These are phyloP conservation scores for Leptodactylus fuscus DNA, from an alignment of 2,113 vertebrate species.

Conservation along the genomic window DNA sequence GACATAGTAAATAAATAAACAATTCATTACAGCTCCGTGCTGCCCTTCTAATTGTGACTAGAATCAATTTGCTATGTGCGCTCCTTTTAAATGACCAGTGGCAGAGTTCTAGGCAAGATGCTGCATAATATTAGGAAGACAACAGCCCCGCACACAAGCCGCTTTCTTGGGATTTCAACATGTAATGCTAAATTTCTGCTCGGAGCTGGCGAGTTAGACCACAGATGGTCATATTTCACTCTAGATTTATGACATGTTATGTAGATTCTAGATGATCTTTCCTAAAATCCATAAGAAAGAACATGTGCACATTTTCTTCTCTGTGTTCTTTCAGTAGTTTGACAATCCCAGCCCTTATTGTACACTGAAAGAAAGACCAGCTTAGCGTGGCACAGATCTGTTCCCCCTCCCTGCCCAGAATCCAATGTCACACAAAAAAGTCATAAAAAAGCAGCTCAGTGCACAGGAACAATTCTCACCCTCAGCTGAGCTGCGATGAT, in stretches of 20 bases:
- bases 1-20: slow-evolving; percentile 44
- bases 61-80: slow-evolving; percentile 36
- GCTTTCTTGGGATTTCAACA: slow-evolving; percentile 4
- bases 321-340: slow-evolving; percentile 60
- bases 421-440: slow-evolving; percentile 76
- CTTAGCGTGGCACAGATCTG: slow-evolving; percentile 76
- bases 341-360: slow-evolving; percentile 68
- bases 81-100: slow-evolving; percentile 4
- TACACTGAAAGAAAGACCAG: slow-evolving; percentile 75
- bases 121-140: slow-evolving; percentile 23
- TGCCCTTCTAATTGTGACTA: slow-evolving; percentile 40
- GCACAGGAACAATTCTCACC: slow-evolving; percentile 83
- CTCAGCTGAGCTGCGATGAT: slow-evolving; percentile 86
- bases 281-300: slow-evolving; percentile 57
- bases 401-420: slow-evolving; percentile 75
- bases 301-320: slow-evolving; percentile 48
- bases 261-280: slow-evolving; percentile 16
- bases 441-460: slow-evolving; percentile 74
- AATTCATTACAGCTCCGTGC: slow-evolving; percentile 40
- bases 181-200: slow-evolving; percentile 2
- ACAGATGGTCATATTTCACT: slow-evolving; percentile 44
- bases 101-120: slow-evolving; percentile 34
- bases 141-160: slow-evolving; percentile 9
- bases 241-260: slow-evolving; percentile 33
- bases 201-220: background rate